These are phyloP conservation scores for Numida meleagris DNA, from an alignment of 2,113 vertebrate species.

Conservation along the genomic window DNA sequence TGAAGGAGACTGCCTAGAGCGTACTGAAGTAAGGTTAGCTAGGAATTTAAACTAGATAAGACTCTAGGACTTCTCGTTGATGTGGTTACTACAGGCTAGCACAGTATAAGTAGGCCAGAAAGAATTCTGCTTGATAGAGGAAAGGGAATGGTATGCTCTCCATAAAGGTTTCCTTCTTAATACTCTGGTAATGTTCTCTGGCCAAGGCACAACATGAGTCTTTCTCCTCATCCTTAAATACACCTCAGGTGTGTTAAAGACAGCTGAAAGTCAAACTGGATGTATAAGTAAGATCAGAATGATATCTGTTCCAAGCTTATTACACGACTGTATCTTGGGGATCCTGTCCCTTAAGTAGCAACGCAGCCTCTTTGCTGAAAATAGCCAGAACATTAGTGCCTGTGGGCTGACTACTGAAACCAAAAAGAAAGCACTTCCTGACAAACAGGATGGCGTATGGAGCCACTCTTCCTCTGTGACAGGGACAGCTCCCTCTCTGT, in stretches of 20 bases:
- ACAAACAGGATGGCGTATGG: background rate
- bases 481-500: background rate
- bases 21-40: background rate
- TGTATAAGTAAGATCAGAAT: background rate
- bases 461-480: background rate
- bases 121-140: background rate
- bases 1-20: background rate
- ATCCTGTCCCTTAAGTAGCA: background rate
- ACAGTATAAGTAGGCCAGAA: background rate
- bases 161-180: background rate
- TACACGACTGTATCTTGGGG: fast-evolving
- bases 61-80: background rate
- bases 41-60: background rate
- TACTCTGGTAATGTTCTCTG: background rate
- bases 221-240: background rate
- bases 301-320: background rate
- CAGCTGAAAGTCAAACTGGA: background rate
- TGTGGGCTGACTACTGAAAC: background rate
- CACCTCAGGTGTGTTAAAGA: background rate
- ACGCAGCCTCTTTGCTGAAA: background rate
- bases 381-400: background rate
- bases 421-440: background rate
- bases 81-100: background rate
- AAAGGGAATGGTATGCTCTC: background rate
- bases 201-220: background rate